Evolutionary conservation across 92 coral and sea anemone species (phyloP).

Genomic region (Parazoanthus swiftii): DNA sequence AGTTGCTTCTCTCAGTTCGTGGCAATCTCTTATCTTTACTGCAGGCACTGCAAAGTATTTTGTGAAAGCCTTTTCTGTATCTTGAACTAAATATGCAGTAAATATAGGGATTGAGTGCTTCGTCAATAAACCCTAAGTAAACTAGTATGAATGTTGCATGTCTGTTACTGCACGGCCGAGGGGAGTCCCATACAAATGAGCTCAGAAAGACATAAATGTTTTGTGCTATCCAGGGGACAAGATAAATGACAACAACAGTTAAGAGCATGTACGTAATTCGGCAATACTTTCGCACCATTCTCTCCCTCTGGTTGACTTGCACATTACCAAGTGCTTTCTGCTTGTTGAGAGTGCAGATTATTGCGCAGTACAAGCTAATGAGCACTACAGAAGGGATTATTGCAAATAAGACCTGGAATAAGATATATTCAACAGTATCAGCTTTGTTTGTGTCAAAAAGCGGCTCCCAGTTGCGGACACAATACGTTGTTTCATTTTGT

Average conservation of each 20-base stretch:
- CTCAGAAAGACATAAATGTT: neutral
- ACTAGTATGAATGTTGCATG: neutral
- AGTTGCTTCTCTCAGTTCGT: no score
- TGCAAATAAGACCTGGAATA: neutral
- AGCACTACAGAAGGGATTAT: neutral
- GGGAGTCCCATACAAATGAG: neutral
- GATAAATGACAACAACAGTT: neutral
- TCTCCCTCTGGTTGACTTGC: neutral
- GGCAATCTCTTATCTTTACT: no score
- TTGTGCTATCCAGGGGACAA: neutral
- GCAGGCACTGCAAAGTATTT: neutral
- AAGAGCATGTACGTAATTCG: neutral
- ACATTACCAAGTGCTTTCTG: neutral
- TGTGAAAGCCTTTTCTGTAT: neutral
- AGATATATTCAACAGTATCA: neutral
- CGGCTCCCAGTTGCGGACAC: conserved; percentile 1
- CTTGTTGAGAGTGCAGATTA: neutral
- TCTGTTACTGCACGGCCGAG: neutral
- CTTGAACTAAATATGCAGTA: neutral
- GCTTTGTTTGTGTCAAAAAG: neutral
- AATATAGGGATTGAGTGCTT: neutral
- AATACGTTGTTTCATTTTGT: neutral
- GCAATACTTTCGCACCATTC: neutral
- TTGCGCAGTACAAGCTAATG: neutral
- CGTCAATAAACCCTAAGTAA: neutral